Percentiles rank a stretch among this genome's conserved stretches.
Evolutionary conservation across 2,797 vertebrate genomes (phyloP).

Genomic region (Schizothorax lantsangensis): DNA sequence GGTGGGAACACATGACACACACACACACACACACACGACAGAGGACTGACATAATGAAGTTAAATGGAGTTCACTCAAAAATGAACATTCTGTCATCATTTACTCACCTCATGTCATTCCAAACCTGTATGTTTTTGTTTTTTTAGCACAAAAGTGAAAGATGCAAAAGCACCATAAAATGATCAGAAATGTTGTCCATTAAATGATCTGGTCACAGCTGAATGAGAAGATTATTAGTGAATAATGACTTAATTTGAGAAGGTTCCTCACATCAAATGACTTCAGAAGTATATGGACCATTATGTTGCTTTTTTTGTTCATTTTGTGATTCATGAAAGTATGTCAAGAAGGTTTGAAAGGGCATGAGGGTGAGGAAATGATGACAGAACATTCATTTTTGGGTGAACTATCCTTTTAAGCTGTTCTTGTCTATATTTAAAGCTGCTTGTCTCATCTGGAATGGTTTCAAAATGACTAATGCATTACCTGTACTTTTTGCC

Average conservation of each 20-base stretch:
- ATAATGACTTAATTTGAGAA: neutral
- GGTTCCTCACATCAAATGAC: neutral
- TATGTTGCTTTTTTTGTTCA: neutral
- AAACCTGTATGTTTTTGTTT: neutral
- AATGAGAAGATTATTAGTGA: neutral
- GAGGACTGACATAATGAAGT: too few relatives aligned
- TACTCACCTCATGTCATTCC: neutral
- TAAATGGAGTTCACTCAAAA: neutral
- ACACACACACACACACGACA: too few relatives aligned
- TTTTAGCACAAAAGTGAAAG: neutral
- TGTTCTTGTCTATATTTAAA: conserved; percentile 44
- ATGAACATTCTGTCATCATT: neutral
- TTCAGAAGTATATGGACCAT: neutral
- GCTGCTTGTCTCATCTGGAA: conserved; percentile 47
- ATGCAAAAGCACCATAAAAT: neutral
- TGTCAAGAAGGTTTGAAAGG: neutral
- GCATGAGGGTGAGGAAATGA: neutral
- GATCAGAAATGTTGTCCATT: neutral
- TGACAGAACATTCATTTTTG: neutral
- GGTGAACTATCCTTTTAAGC: neutral
- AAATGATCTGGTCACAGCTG: neutral
- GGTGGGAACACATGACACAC: too few relatives aligned
- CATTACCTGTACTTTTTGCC: conserved; percentile 44
- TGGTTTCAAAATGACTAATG: conserved; percentile 30
- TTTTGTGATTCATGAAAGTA: neutral